Evolutionary conservation across 1,140 invertebrate species (phyloP), one percentile per base, ranked within the genome.

Genomic region (Geopemphigus sp.): DNA sequence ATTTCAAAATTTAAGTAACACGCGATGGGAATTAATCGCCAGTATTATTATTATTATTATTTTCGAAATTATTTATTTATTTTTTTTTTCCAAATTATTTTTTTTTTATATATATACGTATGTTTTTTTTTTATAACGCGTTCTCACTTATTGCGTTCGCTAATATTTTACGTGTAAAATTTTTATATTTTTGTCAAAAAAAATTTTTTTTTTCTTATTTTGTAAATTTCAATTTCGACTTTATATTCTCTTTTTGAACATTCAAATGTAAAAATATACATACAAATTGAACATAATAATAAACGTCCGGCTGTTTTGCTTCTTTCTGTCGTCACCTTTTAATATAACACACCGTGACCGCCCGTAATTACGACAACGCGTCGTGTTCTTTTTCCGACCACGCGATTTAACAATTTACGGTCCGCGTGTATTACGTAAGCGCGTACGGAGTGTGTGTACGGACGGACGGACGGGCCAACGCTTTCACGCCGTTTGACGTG

Each of bases 111-210:
- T 66, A 39, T 11, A 39, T 17, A 45, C 22, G 4, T 45, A 14
- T 66, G 22, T 32, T 63, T 63, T 63, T 66, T 66, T 66, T 32
- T 64, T 19, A 15, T 63, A 64, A 14, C 8, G 15, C 32, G 32
- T n/a, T n/a, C n/a, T n/a, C 26, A 29, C 26, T 5, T 26, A 26
- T 6, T 26, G 26, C 26, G 24, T 61, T 26, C 26, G 24, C 14
- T 61, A 61, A 61, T 61, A 61, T 61, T 61, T 26, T 61, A 8
- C 26, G 26, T 61, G 59, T 61, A 17, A 26, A 61, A 64, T 32
- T 64, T 29, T 63, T 63, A 63, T 63, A 39, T 39, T 64, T 64
- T 64, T 64, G 32, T 64, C 29, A 64, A 39, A 39, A 39, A 39
- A 39, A 39, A 39, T 19, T 4, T n/a, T 64, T 64, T 19, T 4